Evolutionary conservation across 2,113 vertebrate species (phyloP).

Genomic region (Noturus placidus): DNA sequence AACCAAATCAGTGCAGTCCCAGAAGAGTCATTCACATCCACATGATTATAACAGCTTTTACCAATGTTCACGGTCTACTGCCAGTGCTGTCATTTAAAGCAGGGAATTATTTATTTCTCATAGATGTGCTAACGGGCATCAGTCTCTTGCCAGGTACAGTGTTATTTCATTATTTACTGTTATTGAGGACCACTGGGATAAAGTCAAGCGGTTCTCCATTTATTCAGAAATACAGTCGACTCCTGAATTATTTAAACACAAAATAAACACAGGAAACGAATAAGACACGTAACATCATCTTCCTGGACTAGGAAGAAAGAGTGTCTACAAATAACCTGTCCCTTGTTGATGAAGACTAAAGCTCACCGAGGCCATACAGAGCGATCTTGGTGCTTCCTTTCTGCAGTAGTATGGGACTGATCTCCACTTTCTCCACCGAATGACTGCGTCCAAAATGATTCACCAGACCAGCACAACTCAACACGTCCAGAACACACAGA

Average conservation of each 20-base stretch:
- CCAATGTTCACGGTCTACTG: background rate
- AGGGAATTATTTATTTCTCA: background rate
- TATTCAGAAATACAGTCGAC: background rate
- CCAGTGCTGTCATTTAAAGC: background rate
- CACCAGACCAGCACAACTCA: slow-evolving; percentile 89
- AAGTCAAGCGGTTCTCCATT: background rate
- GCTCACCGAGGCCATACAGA: slow-evolving; percentile 91
- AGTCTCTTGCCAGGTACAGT: background rate
- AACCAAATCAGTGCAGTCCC: background rate
- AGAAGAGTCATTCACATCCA: too few relatives aligned
- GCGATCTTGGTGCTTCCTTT: slow-evolving; percentile 91
- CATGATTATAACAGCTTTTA: background rate
- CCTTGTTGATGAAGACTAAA: background rate
- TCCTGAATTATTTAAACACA: background rate
- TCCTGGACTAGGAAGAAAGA: too few relatives aligned
- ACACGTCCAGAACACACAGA: slow-evolving; percentile 89
- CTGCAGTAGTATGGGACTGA: slow-evolving; percentile 89
- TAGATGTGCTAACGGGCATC: background rate
- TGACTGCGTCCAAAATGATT: slow-evolving; percentile 93
- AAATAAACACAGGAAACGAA: background rate
- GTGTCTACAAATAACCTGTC: too few relatives aligned
- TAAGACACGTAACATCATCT: background rate
- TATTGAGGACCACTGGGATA: background rate
- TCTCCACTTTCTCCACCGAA: slow-evolving; percentile 91
- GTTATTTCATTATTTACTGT: background rate